Conservation (phyloP, 2,113 vertebrate genomes). For the Anguilla rostrata region DNA sequence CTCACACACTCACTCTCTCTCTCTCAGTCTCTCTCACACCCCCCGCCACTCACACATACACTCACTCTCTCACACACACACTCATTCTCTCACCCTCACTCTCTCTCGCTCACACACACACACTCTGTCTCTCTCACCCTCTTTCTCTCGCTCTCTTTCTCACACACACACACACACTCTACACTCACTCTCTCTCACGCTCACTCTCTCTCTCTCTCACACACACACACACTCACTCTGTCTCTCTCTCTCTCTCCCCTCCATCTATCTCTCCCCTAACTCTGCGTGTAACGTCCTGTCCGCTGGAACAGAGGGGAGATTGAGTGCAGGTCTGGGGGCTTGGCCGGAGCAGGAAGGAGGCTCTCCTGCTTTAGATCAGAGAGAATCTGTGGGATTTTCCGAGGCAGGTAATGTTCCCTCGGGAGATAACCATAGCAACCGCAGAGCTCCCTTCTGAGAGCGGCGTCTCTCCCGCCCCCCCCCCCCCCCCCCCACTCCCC, state of each 20-base stretch:
- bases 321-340: not conserved
- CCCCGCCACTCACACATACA: too few relatives aligned
- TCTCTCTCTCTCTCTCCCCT: not conserved
- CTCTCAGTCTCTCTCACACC: too few relatives aligned
- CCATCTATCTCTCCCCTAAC: not conserved
- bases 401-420: not conserved
- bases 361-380: not conserved
- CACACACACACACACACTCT: not conserved
- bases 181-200: not conserved
- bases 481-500: too few relatives aligned
- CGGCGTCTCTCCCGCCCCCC: too few relatives aligned
- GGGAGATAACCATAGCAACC: not conserved
- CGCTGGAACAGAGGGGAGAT: not conserved
- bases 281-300: not conserved
- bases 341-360: not conserved
- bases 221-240: too few relatives aligned
- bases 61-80: too few relatives aligned
- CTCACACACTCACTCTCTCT: too few relatives aligned
- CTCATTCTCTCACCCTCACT: too few relatives aligned
- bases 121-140: too few relatives aligned
- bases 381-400: not conserved
- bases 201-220: not conserved
- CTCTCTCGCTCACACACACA: too few relatives aligned
- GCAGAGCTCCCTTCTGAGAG: not conserved
- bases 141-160: not conserved